A percentile compares a stretch with the other conserved stretches of the same genome.
Evolutionary conservation across 2,797 vertebrate genomes (phyloP).

Genomic region (Sebastes matsubarae): DNA sequence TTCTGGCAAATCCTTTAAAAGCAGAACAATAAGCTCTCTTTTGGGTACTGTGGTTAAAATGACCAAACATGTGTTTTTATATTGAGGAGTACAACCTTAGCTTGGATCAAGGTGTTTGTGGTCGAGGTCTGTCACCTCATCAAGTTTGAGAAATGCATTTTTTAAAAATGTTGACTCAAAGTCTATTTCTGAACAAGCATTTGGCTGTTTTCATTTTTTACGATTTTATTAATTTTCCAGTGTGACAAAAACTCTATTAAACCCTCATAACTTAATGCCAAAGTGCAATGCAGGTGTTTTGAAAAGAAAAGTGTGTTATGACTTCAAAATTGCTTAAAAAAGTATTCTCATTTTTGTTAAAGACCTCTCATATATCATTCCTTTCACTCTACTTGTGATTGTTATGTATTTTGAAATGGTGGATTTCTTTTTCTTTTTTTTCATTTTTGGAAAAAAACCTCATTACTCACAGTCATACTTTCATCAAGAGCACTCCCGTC

Average conservation of each 20-base stretch:
- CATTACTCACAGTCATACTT: constrained; percentile 28
- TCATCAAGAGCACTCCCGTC: constrained; percentile 6
- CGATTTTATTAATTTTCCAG: not conserved
- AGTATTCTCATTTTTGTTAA: not conserved
- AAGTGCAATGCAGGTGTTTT: not conserved
- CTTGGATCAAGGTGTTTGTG: not conserved
- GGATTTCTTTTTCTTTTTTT: not conserved
- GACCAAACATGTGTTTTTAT: not conserved
- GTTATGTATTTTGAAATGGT: not conserved
- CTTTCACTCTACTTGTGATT: not conserved
- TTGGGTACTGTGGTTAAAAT: not conserved
- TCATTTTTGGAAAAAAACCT: not conserved
- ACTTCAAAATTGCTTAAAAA: not conserved
- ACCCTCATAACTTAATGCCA: not conserved
- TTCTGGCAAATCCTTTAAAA: not conserved
- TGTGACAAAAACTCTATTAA: not conserved
- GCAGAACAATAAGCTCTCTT: not conserved
- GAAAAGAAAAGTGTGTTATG: not conserved
- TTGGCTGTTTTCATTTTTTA: not conserved
- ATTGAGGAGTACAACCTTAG: too few relatives aligned
- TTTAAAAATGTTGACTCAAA: not conserved
- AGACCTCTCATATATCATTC: not conserved
- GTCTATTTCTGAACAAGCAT: not conserved
- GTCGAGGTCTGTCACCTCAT: not conserved
- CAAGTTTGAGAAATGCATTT: not conserved